Base-by-base conservation (phyloP, 2,113 vertebrate genomes). In the Climacteris rufus region DNA sequence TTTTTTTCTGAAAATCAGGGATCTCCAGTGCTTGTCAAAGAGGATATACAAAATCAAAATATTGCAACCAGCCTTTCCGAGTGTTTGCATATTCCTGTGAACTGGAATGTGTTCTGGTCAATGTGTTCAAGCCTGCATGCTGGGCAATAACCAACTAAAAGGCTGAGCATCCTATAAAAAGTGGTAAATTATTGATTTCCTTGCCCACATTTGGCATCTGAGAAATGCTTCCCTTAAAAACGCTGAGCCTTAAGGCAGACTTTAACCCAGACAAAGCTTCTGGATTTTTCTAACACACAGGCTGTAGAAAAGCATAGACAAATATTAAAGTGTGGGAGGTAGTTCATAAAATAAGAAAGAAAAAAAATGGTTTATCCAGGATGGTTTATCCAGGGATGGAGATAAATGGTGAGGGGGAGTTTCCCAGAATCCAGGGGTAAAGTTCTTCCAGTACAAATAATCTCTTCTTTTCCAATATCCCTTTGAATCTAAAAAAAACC, bases 381-480 rank as follows among this genome's bases (percentile, higher is more conserved):
- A n/a, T 1, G 4, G 6, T 59, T 68, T 88, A 45, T 53, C 16
- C 57, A 61, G 14, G 7, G 10, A 9, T 60, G 25, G 53, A 91
- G 17, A 57, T 9, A 6, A 49, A 24, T 85, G 68, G 8, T 86
- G 54, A 86, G 40, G 28, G 16, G 31, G 9, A 33, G 59, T 83
- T 97, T 92, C 90, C 75, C 85, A 92, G 90, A 95, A 85, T 83
- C 11, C 33, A 61, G 37, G 25, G 50, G 25, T 15, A 80, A 94
- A 88, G 6, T 15, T 79, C 23, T 82, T 94, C 74, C 89, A 95
- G 50, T 42, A 91, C 49, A 95, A 87, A 95, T 89, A 89, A 72
- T 68, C 9, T 57, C 37, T 45, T 89, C 37, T 81, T 89, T 95
- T 89, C 45, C 52, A 94, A 45, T 75, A 83, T 37, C 13, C 37